phyloP scores from a whole-genome alignment of 2,797 vertebrate genomes.

The Triplophysa yarkandensis region DNA sequence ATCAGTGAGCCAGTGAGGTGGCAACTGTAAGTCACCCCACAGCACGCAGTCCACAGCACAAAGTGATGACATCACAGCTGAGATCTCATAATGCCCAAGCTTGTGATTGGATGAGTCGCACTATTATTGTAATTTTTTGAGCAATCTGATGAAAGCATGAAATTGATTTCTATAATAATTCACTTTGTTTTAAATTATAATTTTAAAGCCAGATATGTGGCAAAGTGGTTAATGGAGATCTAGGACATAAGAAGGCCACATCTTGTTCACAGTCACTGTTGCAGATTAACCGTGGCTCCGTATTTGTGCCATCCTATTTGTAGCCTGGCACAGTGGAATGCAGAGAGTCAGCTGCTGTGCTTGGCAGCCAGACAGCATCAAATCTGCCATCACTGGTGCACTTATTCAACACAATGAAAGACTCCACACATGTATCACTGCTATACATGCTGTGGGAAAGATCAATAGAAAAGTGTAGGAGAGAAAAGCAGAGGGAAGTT shows the following conservation, averaged over 20 bases:
- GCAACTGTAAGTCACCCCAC: conserved; percentile 30
- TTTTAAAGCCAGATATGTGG: neutral
- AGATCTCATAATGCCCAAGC: neutral
- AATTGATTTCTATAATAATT: neutral
- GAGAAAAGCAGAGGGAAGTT: conserved; percentile 35
- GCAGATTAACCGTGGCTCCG: neutral
- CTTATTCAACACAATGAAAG: conserved; percentile 9
- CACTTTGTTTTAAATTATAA: neutral
- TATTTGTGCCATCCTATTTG: conserved; percentile 16
- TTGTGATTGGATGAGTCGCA: conserved; percentile 27
- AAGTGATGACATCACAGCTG: conserved; percentile 51
- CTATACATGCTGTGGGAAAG: conserved; percentile 7
- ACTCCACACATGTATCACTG: neutral
- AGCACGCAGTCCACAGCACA: neutral
- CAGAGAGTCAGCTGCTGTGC: conserved; percentile 37
- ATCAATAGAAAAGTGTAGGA: conserved; percentile 4
- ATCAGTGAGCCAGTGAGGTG: conserved; percentile 26
- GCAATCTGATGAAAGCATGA: neutral
- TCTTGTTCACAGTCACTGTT: neutral
- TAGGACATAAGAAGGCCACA: neutral
- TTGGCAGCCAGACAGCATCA: conserved; percentile 16
- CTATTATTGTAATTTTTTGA: neutral
- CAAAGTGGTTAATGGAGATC: neutral
- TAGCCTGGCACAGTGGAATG: conserved; percentile 26
- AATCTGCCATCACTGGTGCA: conserved; percentile 8